Base-by-base conservation (phyloP, 1,140 invertebrate species). In the Trypoxylus dichotomus region DNA sequence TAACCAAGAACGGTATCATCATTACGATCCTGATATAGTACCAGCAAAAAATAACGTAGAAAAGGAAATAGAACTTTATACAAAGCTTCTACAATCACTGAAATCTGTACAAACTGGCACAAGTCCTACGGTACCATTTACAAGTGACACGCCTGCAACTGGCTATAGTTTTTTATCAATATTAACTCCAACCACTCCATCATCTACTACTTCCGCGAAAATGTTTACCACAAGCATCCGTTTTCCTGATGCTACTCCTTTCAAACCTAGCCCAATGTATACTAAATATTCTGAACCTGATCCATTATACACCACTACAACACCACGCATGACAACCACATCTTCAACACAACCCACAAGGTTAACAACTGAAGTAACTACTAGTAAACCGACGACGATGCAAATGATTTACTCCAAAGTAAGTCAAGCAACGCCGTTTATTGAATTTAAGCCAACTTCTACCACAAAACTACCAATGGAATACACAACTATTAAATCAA, bases 271-370 rank as follows among this genome's bases (percentile, higher is more conserved):
- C 37, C 68, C 43, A 75, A 75, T 19, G 24, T 54, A 15, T 21
- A 71, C 58, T 27, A 54, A 32, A n/a, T 60, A 72, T 76, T 68
- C 76, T n/a, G 54, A 74, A 21, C 72, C 58, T 15, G 42, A 78
- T 78, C 63, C 63, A 42, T 71, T 37, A 54, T 74, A 74, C 41
- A 79, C 73, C 11, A 79, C 68, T 15, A 32, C 24, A 41, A 72
- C 37, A 32, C 21, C 68, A 24, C 60, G 58, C 21, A 42, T 27
- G 3, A 68, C 60, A 68, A 68, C 19, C 19, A 54, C 13, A 54
- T 19, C 47, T 54, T 54, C 15, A 3, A n/a, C 5, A 19, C 15
- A 54, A 19, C 15, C 32, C 32, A 37, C 32, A 37, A 5, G 32
- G 32, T 37, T 37, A 37, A 37, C 32, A 37, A 37, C 32, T 37